phyloP scores from a whole-genome alignment of 2,113 vertebrate genomes.

The Seriola quinqueradiata region DNA sequence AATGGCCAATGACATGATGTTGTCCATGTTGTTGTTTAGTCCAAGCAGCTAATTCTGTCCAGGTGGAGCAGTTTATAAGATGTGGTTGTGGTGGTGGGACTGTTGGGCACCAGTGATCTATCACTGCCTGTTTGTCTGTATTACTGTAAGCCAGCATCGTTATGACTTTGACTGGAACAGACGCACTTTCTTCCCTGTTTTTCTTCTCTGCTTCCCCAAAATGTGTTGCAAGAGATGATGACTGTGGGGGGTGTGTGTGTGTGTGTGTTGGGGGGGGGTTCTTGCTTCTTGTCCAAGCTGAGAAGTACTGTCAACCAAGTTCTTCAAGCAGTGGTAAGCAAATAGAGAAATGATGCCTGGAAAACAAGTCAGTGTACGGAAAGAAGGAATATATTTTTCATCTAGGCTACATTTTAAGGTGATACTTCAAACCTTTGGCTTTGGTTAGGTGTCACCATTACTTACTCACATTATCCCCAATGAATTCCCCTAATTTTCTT shows the following conservation, averaged over 20 bases:
- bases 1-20: slow-evolving; percentile 34
- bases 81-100: slow-evolving; percentile 79
- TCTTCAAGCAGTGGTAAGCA: not conserved
- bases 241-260: not conserved
- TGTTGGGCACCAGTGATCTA: slow-evolving; percentile 73
- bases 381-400: slow-evolving; percentile 8
- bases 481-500: slow-evolving; percentile 72
- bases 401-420: slow-evolving; percentile 46
- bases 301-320: not conserved
- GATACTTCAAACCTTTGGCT: slow-evolving; percentile 68
- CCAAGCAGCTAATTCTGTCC: slow-evolving; percentile 64
- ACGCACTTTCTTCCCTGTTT: slow-evolving; percentile 14
- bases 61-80: slow-evolving; percentile 77
- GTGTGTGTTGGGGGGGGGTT: not conserved
- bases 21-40: slow-evolving; percentile 59
- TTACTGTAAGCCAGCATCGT: slow-evolving; percentile 60
- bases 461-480: slow-evolving; percentile 72
- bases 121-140: slow-evolving; percentile 57
- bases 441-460: slow-evolving; percentile 65
- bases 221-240: slow-evolving; percentile 48
- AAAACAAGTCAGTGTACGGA: slow-evolving; percentile 19
- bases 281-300: not conserved
- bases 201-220: slow-evolving; percentile 3
- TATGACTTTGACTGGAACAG: slow-evolving; percentile 66
- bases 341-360: slow-evolving; percentile 17